A percentile compares a stretch with the other conserved stretches of the same genome.
Conservation (phyloP, 2,888 invertebrate species). For the Strigamia transsilvanica region DNA sequence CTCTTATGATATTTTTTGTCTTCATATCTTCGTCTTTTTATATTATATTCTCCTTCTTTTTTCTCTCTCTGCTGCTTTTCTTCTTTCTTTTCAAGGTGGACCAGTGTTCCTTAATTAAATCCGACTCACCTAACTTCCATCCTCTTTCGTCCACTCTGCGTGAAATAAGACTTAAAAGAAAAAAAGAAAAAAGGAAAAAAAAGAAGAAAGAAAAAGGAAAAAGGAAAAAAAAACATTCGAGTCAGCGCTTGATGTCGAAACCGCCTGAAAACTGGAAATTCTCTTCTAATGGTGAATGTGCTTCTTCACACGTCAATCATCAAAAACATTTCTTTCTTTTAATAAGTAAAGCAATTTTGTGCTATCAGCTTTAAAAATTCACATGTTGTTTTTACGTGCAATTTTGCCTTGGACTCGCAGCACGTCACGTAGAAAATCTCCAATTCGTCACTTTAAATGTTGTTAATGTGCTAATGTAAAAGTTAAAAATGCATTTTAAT, state of each 20-base stretch:
- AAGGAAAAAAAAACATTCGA: background rate
- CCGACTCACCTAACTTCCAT: slow-evolving; percentile 3
- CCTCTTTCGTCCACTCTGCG: slow-evolving; percentile 15
- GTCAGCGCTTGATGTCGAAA: background rate
- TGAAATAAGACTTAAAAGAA: background rate
- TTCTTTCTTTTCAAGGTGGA: background rate
- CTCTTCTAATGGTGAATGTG: background rate
- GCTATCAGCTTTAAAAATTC: background rate
- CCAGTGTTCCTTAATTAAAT: slow-evolving; percentile 13
- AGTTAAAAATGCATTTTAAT: background rate
- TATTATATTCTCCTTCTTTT: background rate
- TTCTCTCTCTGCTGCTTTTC: background rate
- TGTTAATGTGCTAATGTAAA: background rate
- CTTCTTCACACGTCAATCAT: background rate
- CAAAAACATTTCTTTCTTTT: background rate
- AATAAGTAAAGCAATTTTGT: background rate
- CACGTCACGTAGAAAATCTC: no score
- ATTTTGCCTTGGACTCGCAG: no score
- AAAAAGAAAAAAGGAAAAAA: background rate
- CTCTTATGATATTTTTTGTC: background rate
- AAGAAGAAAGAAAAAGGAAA: background rate
- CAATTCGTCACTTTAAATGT: background rate
- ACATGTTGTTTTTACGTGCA: background rate
- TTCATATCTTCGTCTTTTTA: no score
- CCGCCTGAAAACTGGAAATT: background rate